Conservation (phyloP, 23 tunicate species). For the Clavelina lepadiformis region DNA sequence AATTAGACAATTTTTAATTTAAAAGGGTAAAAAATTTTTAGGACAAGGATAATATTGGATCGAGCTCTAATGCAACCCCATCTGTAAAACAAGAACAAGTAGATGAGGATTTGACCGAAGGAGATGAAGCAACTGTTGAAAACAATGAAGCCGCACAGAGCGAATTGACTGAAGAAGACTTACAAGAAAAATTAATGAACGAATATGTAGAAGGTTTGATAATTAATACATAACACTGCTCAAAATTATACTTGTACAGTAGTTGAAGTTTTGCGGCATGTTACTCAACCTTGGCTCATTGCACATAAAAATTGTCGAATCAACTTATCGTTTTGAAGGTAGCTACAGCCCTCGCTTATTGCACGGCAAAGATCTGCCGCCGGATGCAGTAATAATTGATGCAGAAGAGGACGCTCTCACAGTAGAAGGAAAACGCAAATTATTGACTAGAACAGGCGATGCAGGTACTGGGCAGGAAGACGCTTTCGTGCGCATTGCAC, state of each 20-base stretch:
- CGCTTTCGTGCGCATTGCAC: slow-evolving; percentile 76
- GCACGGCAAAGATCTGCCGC: slow-evolving; percentile 60
- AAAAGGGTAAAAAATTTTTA: too few relatives aligned
- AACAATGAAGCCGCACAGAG: too few relatives aligned
- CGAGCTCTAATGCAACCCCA: too few relatives aligned
- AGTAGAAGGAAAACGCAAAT: slow-evolving; percentile 75
- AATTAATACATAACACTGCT: neutral
- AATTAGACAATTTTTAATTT: too few relatives aligned
- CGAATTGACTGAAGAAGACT: slow-evolving; percentile 44
- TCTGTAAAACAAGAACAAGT: too few relatives aligned
- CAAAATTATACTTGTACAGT: neutral
- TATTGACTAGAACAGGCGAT: slow-evolving; percentile 66
- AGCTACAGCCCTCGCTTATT: slow-evolving; percentile 66
- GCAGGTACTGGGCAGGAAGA: slow-evolving; percentile 80
- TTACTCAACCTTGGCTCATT: too few relatives aligned
- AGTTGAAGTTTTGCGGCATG: too few relatives aligned
- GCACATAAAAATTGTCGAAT: too few relatives aligned
- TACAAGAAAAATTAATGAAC: slow-evolving; percentile 62
- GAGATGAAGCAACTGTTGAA: too few relatives aligned
- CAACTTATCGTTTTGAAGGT: too few relatives aligned
- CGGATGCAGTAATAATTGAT: slow-evolving; percentile 72
- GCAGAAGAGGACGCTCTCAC: slow-evolving; percentile 80
- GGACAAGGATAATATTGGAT: too few relatives aligned
- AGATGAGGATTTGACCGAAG: too few relatives aligned
- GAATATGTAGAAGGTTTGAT: slow-evolving; percentile 67